Base-by-base conservation (phyloP, 2,113 vertebrate genomes). In the Pterophyllum scalare region DNA sequence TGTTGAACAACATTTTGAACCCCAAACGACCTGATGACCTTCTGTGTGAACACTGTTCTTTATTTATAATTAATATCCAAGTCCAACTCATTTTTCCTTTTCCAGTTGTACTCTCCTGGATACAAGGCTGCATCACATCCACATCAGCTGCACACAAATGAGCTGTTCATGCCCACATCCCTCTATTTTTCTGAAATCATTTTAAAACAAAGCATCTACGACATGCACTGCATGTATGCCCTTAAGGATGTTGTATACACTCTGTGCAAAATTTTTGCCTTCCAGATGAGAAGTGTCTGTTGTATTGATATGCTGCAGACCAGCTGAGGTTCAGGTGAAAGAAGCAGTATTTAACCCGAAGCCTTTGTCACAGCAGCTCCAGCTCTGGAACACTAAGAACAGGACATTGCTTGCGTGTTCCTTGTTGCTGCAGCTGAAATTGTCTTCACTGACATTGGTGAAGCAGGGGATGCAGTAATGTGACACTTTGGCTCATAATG, bases 11-110 rank as follows among this genome's bases (percentile, higher is more conserved):
- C 59, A 54, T 24, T 75, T 24, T 38, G 28, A 54, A 22, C 26
- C 17, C 26, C 4, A 2, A 80, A 15, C 57, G 13, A 9, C 46
- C 17, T 15, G 2, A 59, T 9, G 35, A 22, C 79, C 52, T 61
- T 65, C 26, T 20, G n/a, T 5, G 22, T 43, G n/a, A 24, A 22
- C 61, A 22, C 7, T 24, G 4, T 24, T 40, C 10, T 64, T 35
- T 70, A 77, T 79, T 49, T 19, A 52, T 79, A 77, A 83, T 72
- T 77, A 22, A 70, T 19, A 24, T 49, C 80, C 70, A 72, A 13
- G 31, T 79, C 24, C 15, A 60, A 58, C 31, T 79, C 20, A 76
- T 85, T 38, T 76, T 58, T 88, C 2, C 40, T 80, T 80, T 22
- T 70, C 12, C 5, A 67, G 6, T 33, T 65, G n/a, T 57, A 28